phyloP scores from a whole-genome alignment of 2,888 invertebrate genomes.

The Caenorhabditis wallacei region DNA sequence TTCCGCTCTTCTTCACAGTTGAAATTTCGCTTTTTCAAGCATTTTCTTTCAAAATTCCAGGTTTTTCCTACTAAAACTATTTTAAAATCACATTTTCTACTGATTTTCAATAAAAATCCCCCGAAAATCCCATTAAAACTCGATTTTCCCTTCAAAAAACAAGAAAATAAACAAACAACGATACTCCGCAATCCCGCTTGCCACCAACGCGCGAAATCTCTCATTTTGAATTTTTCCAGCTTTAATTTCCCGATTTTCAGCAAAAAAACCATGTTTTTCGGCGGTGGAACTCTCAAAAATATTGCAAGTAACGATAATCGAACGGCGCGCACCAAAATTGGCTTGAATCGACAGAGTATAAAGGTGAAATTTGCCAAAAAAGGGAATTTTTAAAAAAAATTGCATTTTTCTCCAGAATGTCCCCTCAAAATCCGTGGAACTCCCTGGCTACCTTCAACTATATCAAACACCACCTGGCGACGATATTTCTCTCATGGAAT shows the following conservation, averaged over 20 bases:
- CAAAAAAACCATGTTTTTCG: constrained; percentile 15
- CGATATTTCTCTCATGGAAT: constrained; percentile 76
- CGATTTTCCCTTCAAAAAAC: background rate
- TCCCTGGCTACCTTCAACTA: constrained; percentile 64
- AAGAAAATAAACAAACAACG: constrained; percentile 13
- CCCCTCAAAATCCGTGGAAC: background rate
- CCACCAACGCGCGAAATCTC: constrained; percentile 3
- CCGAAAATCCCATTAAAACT: background rate
- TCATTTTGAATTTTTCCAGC: background rate
- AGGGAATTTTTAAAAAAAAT: background rate
- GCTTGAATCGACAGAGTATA: constrained; percentile 43
- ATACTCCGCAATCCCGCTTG: constrained; percentile 19
- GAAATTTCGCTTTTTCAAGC: too few species aligned
- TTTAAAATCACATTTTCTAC: too few species aligned
- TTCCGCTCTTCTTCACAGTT: too few species aligned
- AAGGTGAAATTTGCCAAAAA: too few species aligned
- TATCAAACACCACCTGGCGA: constrained; percentile 76
- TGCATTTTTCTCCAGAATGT: constrained; percentile 26
- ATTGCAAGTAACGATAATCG: constrained; percentile 13
- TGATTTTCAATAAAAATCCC: too few species aligned
- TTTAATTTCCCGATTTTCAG: constrained; percentile 14
- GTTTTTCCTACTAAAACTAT: too few species aligned
- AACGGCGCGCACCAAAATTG: constrained; percentile 16
- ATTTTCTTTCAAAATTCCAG: too few species aligned
- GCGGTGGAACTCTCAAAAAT: background rate